Conservation (phyloP, 2,888 invertebrate species). For the Bimastos eiseni region DNA sequence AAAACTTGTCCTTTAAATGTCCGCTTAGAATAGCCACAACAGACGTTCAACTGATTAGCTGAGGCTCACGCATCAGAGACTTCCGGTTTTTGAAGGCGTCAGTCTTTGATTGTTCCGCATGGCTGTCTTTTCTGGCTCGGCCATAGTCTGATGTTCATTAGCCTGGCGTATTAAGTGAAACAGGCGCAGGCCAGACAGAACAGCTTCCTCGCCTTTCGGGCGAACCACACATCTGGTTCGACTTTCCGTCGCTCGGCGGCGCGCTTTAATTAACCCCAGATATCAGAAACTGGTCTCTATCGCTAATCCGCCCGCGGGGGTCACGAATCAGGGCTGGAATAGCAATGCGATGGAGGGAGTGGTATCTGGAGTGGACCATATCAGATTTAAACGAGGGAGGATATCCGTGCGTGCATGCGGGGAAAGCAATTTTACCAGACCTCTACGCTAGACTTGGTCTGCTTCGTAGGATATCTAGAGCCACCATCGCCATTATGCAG, state of each 20-base stretch:
- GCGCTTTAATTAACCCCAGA: neutral
- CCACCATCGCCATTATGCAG: conserved; percentile 13
- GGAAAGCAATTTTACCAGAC: conserved; percentile 9
- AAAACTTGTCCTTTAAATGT: too few species aligned
- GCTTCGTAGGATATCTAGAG: neutral
- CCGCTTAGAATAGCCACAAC: neutral
- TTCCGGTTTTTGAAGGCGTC: neutral
- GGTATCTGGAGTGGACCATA: neutral
- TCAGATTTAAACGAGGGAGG: conserved; percentile 6
- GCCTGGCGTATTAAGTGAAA: neutral
- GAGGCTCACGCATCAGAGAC: conserved; percentile 13
- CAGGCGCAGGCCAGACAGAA: conserved; percentile 7
- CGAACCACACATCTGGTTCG: conserved; percentile 13
- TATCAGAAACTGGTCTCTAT: neutral
- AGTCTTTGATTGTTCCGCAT: conserved; percentile 13
- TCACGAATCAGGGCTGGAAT: neutral
- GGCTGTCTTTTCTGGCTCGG: conserved; percentile 13
- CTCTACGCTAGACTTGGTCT: conserved; percentile 13
- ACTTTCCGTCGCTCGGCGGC: neutral
- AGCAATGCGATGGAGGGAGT: neutral
- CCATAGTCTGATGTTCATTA: neutral
- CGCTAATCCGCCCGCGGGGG: conserved; percentile 13
- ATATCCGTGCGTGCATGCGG: conserved; percentile 1
- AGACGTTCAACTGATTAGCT: conserved; percentile 1
- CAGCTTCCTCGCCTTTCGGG: neutral